These are phyloP conservation scores for Clarias pachynema DNA, from an alignment of 2,797 vertebrate species.

Conservation along the genomic window DNA sequence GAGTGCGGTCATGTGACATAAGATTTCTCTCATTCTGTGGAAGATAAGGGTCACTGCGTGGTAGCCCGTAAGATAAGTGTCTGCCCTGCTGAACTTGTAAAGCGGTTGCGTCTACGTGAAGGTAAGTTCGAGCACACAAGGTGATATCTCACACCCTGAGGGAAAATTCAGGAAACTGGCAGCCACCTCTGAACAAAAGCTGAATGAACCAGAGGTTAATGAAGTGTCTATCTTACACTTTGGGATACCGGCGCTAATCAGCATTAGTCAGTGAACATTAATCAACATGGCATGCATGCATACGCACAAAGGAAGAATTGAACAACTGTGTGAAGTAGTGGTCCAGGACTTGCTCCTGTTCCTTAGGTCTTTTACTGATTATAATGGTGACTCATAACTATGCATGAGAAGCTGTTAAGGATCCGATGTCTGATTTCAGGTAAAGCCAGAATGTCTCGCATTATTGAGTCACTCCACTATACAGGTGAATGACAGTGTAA, in stretches of 20 bases:
- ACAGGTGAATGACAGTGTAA: neutral
- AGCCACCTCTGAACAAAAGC: constrained; percentile 10
- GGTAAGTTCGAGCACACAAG: constrained; percentile 1
- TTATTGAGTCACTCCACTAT: neutral
- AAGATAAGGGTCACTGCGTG: neutral
- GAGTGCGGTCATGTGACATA: neutral
- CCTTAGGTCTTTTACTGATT: constrained; percentile 18
- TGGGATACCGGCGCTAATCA: constrained; percentile 9
- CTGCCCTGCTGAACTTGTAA: constrained; percentile 8
- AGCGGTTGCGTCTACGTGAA: constrained; percentile 18
- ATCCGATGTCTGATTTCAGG: neutral
- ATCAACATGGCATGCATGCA: constrained; percentile 31
- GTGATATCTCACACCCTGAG: neutral
- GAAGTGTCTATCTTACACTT: constrained; percentile 36
- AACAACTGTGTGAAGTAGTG: neutral
- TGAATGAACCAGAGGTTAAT: constrained; percentile 42
- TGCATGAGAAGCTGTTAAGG: neutral
- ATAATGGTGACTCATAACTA: constrained; percentile 24
- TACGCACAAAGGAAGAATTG: neutral
- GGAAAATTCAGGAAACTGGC: neutral
- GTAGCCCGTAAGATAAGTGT: constrained; percentile 25
- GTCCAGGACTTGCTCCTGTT: neutral
- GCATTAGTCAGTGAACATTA: constrained; percentile 19
- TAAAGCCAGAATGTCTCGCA: neutral
- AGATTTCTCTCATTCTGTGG: constrained; percentile 21